Evolutionary conservation across 92 coral and sea anemone genomes (phyloP), one percentile per base, ranked within the genome.

Genomic region (Phenganax marumi): DNA sequence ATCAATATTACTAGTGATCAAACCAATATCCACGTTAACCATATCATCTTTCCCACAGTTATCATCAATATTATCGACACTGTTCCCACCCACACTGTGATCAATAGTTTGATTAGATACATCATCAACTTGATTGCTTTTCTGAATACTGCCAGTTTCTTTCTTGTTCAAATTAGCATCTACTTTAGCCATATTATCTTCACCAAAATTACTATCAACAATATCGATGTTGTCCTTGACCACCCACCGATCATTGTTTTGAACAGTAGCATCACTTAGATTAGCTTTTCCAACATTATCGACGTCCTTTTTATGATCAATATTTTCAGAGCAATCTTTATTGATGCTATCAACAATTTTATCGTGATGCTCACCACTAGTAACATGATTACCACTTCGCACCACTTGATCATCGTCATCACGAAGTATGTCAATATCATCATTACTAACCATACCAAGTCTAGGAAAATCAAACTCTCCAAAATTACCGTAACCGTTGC

Each of bases 161-260:
- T 33, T 33, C 43, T 33, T 33, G 5, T 33, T 33, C 43, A 33
- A 33, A 33, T 33, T 33, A 33, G 3, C 5, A 5, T 33, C 43
- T 33, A 33, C 43, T 33, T 33, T 33, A 33, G 43, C 56, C 16
- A 46, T 24, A 48, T 10, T 12, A 46, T 50, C 56, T 46, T 48
- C 56, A 72, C 21, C 55, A 72, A 46, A 11, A 48, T 46, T 24
- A 72, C 21, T 54, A 72, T 72, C 56, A 72, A 11, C 23, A 72
- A 6, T 18, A 72, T 72, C 55, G 50, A 14, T 24, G 43, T 72
- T 56, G 50, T 72, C 77, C 17, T 50, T 46, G 10, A 6, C 56
- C 21, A 72, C 10, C 11, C 21, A 19, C 1, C 0, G 26, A 17
- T 46, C 77, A 48, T 7, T 5, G 7, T 46, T 26, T 12, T 23